A percentile compares a stretch with the other conserved stretches of the same genome.
phyloP scores from a whole-genome alignment of 2,113 vertebrate genomes.

The Lethenteron camtschaticum region DNA sequence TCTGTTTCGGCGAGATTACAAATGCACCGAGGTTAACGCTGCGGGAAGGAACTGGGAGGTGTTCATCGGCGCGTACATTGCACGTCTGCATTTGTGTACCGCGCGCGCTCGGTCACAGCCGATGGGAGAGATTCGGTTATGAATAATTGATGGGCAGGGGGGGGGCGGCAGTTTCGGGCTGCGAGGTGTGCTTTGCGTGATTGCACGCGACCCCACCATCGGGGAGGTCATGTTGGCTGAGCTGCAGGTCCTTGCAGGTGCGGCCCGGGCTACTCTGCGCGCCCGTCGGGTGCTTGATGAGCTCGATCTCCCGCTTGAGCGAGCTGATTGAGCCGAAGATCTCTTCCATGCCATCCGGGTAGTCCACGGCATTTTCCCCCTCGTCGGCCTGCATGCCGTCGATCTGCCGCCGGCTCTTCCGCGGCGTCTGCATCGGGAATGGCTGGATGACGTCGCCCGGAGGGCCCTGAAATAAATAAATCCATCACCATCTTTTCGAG shows the following conservation, averaged over 20 bases:
- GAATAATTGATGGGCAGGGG: neutral
- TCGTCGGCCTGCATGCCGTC: slow-evolving; percentile 11
- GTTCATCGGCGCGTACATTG: no score
- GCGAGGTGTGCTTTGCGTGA: neutral
- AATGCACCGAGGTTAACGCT: no score
- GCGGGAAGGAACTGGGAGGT: no score
- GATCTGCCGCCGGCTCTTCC: slow-evolving; percentile 20
- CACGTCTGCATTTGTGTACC: no score
- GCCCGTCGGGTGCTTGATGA: slow-evolving; percentile 41
- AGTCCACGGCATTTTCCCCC: slow-evolving; percentile 13
- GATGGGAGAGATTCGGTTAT: no score
- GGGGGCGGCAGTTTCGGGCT: neutral
- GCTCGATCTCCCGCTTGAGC: slow-evolving; percentile 48
- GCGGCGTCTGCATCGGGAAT: slow-evolving; percentile 22
- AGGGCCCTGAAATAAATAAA: slow-evolving; percentile 25
- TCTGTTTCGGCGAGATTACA: no score
- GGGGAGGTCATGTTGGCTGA: slow-evolving; percentile 36
- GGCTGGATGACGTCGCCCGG: slow-evolving; percentile 27
- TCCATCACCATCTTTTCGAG: no score
- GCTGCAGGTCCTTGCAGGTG: slow-evolving; percentile 53
- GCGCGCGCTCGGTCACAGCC: no score
- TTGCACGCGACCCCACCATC: slow-evolving; percentile 28
- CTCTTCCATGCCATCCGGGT: slow-evolving; percentile 48
- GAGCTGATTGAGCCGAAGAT: slow-evolving; percentile 48
- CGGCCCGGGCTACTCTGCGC: slow-evolving; percentile 48